phyloP scores from a whole-genome alignment of 2,888 invertebrate species.

The Nezara viridula region DNA sequence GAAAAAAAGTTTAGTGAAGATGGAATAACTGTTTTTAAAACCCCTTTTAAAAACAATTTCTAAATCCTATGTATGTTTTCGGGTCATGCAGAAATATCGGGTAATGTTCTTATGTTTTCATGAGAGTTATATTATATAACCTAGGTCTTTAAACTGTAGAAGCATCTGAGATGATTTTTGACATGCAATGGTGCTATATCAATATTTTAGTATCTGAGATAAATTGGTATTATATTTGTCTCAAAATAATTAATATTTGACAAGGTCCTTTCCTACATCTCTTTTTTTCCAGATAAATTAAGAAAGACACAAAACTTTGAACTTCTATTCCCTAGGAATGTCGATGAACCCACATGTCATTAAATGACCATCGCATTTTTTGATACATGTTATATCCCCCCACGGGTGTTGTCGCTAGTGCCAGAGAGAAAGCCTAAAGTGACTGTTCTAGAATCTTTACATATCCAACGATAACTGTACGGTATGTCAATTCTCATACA shows the following conservation, averaged over 20 bases:
- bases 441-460: neutral
- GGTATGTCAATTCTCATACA: neutral
- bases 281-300: neutral
- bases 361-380: neutral
- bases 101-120: neutral
- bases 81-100: slow-evolving; percentile 46
- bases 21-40: slow-evolving; percentile 32
- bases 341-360: neutral
- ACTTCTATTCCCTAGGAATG: neutral
- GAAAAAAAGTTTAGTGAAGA: neutral
- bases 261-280: neutral
- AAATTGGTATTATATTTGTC: neutral
- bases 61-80: slow-evolving; percentile 34
- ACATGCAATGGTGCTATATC: no score
- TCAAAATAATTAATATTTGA: neutral
- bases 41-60: neutral
- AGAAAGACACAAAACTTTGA: neutral
- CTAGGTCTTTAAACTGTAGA: neutral
- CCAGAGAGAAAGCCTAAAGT: neutral
- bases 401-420: neutral
- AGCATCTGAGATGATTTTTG: no score
- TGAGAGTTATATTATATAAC: neutral
- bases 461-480: neutral
- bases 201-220: neutral
- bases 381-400: neutral